Evolutionary conservation across 2,113 vertebrate species (phyloP), one percentile per base, ranked within the genome.

Genomic region (Oryzias woworae): DNA sequence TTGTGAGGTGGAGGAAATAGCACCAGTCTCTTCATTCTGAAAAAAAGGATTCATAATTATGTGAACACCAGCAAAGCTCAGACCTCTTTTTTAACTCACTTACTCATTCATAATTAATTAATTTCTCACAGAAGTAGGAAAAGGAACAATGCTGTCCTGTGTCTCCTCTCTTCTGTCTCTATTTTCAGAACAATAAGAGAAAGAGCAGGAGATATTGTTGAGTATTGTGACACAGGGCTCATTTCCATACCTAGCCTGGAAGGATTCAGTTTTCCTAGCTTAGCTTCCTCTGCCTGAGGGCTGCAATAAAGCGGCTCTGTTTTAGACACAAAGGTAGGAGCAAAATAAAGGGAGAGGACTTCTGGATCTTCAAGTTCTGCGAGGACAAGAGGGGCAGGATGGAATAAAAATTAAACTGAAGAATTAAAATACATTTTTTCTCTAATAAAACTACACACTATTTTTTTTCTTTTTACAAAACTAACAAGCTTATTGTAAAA

Each of bases 71-170:
- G 84, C 75, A 81, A 77, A 86, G 82, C 78, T 75, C 60, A 71
- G 80, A 85, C 81, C 69, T 71, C 78, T 68, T 90, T 87, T 76
- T 86, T 87, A 85, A 86, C 84, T 79, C 77, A 82, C 88, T 88
- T 80, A 82, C 84, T 90, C 86, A 88, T 86, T 90, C 87, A 84
- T 90, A 90, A 92, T 92, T 92, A 92, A 93, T 92, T 92, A 91
- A 91, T 92, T 88, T 88, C 85, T 83, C 76, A 84, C 77, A 83
- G 78, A 89, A 83, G 69, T 72, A 78, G 71, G 69, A 81, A 66
- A 68, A 85, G 87, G 90, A 90, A 92, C 89, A 91, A 92, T 85
- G 73, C 62, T 46, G 57, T 69, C 71, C 75, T 56, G 71, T 51
- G 53, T 79, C 69, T 69, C 66, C 83, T 67, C 61, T 71, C 74